Evolutionary conservation across 37 sponge, comb jelly and placozoan genomes (phyloP).

Genomic region (Chondrosia reniformis): DNA sequence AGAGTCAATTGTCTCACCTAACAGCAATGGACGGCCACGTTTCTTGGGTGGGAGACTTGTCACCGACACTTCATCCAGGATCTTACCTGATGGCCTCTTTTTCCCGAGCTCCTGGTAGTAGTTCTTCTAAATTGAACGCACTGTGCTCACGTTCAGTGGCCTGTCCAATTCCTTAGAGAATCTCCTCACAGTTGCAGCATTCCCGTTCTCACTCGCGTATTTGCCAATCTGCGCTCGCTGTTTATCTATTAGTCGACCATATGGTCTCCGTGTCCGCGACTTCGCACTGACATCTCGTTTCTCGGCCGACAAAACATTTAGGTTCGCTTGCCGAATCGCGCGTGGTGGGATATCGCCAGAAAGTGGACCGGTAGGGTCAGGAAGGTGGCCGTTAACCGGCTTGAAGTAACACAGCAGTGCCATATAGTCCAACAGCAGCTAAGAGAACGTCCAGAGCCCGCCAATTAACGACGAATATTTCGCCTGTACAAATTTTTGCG

Average conservation of each 20-base stretch:
- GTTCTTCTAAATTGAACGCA: constrained; percentile 18
- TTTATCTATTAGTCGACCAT: constrained; percentile 19
- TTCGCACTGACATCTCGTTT: constrained; percentile 6
- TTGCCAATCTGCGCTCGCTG: constrained; percentile 13
- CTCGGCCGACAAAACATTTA: constrained; percentile 3
- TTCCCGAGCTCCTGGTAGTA: constrained; percentile 22
- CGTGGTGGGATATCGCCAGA: constrained; percentile 22
- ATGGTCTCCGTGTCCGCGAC: neutral
- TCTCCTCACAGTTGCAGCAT: constrained; percentile 24
- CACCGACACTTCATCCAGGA: neutral
- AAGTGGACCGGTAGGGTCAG: constrained; percentile 11
- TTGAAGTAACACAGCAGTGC: constrained; percentile 28
- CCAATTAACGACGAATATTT: constrained; percentile 7
- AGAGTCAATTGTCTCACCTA: constrained; percentile 25
- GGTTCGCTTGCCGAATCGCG: constrained; percentile 23
- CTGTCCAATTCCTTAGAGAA: constrained; percentile 15
- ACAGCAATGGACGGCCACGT: constrained; percentile 23
- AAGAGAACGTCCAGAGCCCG: no score
- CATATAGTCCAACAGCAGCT: neutral
- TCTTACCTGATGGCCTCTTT: constrained; percentile 7
- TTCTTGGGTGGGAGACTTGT: constrained; percentile 26
- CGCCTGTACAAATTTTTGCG: no score
- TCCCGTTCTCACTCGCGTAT: constrained; percentile 11
- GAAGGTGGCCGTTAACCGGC: constrained; percentile 20
- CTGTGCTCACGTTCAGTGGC: constrained; percentile 24